phyloP scores from a whole-genome alignment of 2,113 vertebrate genomes.

The Oryctolagus cuniculus region DNA sequence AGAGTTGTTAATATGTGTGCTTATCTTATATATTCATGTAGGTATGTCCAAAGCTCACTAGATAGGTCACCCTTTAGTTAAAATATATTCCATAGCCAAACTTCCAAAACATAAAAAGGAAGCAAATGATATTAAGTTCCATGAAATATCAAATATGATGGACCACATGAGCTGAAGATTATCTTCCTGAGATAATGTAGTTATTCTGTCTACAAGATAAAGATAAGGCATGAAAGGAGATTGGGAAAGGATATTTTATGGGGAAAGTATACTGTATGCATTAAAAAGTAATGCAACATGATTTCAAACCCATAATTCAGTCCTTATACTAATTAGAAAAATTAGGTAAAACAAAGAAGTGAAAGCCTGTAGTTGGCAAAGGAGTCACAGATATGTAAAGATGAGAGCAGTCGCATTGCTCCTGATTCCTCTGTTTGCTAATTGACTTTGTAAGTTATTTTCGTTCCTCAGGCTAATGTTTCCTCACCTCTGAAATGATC shows the following conservation, averaged over 20 bases:
- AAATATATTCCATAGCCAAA: constrained; percentile 6
- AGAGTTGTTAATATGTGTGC: background rate
- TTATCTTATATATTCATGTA: background rate
- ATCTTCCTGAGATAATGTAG: background rate
- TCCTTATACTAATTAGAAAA: background rate
- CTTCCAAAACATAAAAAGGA: background rate
- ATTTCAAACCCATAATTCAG: background rate
- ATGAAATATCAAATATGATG: constrained; percentile 26
- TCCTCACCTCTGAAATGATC: background rate
- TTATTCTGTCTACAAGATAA: background rate
- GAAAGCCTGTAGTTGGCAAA: background rate
- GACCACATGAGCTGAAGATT: background rate
- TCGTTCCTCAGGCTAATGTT: background rate
- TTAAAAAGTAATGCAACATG: background rate
- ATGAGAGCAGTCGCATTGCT: background rate
- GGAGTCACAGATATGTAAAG: background rate
- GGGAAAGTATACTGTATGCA: background rate
- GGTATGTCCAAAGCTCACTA: background rate
- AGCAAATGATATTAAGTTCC: background rate
- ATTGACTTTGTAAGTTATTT: background rate
- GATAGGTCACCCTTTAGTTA: background rate
- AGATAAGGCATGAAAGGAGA: background rate
- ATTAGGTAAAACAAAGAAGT: background rate
- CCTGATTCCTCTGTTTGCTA: background rate
- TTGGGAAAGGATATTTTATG: background rate